A percentile compares a stretch with the other conserved stretches of the same genome.
These are phyloP conservation scores for Tragopan temminckii DNA, from an alignment of 2,797 vertebrate genomes.

Conservation along the genomic window DNA sequence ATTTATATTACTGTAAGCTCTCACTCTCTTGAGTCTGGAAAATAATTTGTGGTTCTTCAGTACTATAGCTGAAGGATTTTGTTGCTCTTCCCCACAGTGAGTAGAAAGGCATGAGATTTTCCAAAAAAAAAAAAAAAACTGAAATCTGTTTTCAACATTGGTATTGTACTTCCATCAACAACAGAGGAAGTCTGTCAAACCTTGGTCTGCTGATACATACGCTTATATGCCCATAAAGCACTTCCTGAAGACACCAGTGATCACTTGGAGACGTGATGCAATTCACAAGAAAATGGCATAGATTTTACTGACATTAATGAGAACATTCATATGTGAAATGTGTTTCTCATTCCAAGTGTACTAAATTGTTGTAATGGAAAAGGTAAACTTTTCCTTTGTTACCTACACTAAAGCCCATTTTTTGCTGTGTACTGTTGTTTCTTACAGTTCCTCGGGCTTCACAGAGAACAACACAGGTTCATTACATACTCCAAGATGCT, in stretches of 20 bases:
- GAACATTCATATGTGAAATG: background rate
- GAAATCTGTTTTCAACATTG: background rate
- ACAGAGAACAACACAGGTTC: background rate
- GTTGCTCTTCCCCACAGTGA: background rate
- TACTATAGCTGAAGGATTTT: background rate
- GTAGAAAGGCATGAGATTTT: background rate
- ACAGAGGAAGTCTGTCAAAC: background rate
- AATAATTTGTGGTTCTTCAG: background rate
- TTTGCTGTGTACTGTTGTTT: background rate
- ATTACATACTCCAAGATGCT: background rate
- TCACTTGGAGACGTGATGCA: background rate
- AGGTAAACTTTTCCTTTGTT: background rate
- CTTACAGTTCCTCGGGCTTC: background rate
- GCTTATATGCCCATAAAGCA: too few relatives aligned
- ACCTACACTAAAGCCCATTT: background rate
- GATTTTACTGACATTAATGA: background rate
- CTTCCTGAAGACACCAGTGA: background rate
- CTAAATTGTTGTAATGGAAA: background rate
- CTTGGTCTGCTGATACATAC: background rate
- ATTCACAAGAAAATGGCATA: background rate
- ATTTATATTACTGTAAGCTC: background rate
- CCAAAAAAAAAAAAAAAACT: background rate
- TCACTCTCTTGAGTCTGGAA: background rate
- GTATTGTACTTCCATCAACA: background rate
- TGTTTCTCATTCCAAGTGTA: background rate